These are phyloP conservation scores for Mellilla xanthometata DNA, from an alignment of 2,888 invertebrate species.

Conservation along the genomic window DNA sequence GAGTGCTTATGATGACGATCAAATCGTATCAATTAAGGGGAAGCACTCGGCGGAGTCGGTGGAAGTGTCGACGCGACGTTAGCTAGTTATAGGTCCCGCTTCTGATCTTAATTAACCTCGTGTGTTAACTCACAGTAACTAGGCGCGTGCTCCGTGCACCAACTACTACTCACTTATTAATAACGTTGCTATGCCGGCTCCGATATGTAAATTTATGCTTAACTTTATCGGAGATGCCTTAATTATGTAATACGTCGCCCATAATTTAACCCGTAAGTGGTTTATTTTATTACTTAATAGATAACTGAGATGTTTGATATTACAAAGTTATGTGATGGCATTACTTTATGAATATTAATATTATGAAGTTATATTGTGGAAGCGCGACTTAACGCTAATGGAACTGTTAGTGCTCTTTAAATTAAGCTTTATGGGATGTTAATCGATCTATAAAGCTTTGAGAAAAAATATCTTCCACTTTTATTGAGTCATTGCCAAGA, in stretches of 20 bases:
- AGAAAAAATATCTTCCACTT: conserved; percentile 9
- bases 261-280: conserved; percentile 44
- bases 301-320: conserved; percentile 27
- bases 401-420: conserved; percentile 14
- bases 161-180: conserved; percentile 62
- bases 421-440: conserved; percentile 18
- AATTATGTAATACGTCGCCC: conserved; percentile 52
- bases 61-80: conserved; percentile 54
- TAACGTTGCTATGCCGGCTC: conserved; percentile 54
- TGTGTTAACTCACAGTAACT: conserved; percentile 73
- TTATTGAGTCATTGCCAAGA: conserved; percentile 19
- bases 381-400: conserved; percentile 10
- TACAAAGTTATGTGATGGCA: conserved; percentile 24
- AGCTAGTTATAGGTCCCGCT: conserved; percentile 70
- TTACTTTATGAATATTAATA: conserved; percentile 15
- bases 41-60: conserved; percentile 58
- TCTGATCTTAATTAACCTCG: conserved; percentile 80
- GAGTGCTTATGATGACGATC: conserved; percentile 65
- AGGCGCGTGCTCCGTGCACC: conserved; percentile 54
- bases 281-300: conserved; percentile 40
- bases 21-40: conserved; percentile 77
- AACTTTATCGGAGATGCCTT: conserved; percentile 62
- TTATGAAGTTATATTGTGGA: conserved; percentile 10
- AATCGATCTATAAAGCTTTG: conserved; percentile 13
- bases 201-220: conserved; percentile 68